Evolutionary conservation across 2,797 vertebrate species (phyloP).

Genomic region (Lacerta viridis): DNA sequence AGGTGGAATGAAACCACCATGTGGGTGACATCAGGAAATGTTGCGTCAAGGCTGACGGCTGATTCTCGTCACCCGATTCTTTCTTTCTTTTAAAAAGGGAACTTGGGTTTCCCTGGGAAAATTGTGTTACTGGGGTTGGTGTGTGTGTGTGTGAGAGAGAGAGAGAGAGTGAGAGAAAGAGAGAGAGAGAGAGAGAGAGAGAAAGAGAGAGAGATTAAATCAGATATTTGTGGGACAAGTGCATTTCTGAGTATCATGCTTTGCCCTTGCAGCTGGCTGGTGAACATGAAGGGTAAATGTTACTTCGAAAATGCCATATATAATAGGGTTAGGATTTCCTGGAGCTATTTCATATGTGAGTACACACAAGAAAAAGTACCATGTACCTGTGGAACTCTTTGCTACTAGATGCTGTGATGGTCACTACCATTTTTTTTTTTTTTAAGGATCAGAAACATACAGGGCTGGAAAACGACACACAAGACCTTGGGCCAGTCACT

Average conservation of each 20-base stretch:
- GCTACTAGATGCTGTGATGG: background rate
- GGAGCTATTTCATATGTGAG: background rate
- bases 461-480: background rate
- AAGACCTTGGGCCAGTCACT: too few relatives aligned
- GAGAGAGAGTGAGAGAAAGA: background rate
- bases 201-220: background rate
- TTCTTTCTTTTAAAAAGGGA: slow-evolving; percentile 34
- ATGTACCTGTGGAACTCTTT: background rate
- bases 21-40: slow-evolving; percentile 45
- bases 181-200: background rate
- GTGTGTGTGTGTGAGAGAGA: background rate
- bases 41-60: slow-evolving; percentile 28
- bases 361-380: background rate
- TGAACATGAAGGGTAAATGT: background rate
- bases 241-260: background rate
- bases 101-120: slow-evolving; percentile 43
- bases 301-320: background rate
- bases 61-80: slow-evolving; percentile 34
- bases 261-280: background rate
- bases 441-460: background rate
- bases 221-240: background rate
- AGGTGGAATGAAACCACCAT: slow-evolving; percentile 35
- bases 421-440: background rate
- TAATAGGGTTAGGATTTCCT: background rate
- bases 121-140: background rate